Conservation (phyloP, 2,888 invertebrate species). For the Aproaerema taeniolella region DNA sequence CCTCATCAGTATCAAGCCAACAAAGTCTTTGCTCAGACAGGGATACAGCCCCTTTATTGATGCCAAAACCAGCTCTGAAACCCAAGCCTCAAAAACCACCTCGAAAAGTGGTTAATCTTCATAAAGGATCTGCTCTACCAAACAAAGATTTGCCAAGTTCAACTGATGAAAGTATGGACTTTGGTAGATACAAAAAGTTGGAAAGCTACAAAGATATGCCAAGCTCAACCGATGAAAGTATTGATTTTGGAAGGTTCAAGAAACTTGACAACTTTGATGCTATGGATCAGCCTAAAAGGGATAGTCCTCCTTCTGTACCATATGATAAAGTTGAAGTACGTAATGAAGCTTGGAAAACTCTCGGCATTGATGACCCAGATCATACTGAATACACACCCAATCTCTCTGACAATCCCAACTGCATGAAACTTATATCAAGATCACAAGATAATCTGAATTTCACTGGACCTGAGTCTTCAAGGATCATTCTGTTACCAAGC, state of each 20-base stretch:
- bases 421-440: constrained; percentile 68
- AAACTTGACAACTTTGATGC: constrained; percentile 73
- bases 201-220: constrained; percentile 64
- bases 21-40: constrained; percentile 52
- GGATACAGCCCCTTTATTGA: constrained; percentile 60
- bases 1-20: constrained; percentile 59
- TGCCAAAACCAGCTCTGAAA: constrained; percentile 77
- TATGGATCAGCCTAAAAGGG: constrained; percentile 67
- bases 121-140: constrained; percentile 52
- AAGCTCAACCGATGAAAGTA: constrained; percentile 61
- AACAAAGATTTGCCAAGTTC: constrained; percentile 57
- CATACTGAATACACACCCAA: constrained; percentile 81
- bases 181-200: constrained; percentile 72
- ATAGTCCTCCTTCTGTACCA: constrained; percentile 66
- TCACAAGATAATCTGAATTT: constrained; percentile 70
- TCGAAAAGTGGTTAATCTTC: constrained; percentile 71
- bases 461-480: constrained; percentile 66
- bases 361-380: constrained; percentile 84
- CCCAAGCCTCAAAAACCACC: constrained; percentile 81
- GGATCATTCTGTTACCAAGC: constrained; percentile 74
- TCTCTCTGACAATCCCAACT: constrained; percentile 63
- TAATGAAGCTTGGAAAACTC: constrained; percentile 88
- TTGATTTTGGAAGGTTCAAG: constrained; percentile 72
- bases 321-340: constrained; percentile 88
- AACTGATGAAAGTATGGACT: constrained; percentile 63